Evolutionary conservation across 2,888 invertebrate species (phyloP).

Genomic region (Eurois occulta): DNA sequence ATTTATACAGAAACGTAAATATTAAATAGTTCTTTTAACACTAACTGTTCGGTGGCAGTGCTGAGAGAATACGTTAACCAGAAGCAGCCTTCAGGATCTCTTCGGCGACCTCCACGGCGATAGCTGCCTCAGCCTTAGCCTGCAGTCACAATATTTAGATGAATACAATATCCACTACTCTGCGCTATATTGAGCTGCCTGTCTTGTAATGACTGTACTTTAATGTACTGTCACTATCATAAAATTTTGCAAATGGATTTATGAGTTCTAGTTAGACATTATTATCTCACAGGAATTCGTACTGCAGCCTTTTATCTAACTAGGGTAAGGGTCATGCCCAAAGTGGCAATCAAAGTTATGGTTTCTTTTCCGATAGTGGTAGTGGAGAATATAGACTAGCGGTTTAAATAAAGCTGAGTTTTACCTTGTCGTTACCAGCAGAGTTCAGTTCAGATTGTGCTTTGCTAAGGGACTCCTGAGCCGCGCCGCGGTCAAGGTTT

Average conservation of each 20-base stretch:
- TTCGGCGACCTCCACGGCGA: slow-evolving; percentile 98
- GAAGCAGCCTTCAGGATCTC: slow-evolving; percentile 96
- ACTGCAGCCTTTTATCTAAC: background rate
- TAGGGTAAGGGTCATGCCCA: background rate
- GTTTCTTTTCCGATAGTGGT: background rate
- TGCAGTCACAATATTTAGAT: slow-evolving; percentile 73
- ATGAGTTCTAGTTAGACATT: background rate
- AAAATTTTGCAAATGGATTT: background rate
- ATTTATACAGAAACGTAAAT: slow-evolving; percentile 78
- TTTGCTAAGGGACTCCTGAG: slow-evolving; percentile 95
- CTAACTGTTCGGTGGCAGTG: slow-evolving; percentile 73
- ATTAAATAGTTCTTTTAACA: slow-evolving; percentile 80
- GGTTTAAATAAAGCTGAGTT: background rate
- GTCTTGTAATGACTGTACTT: slow-evolving; percentile 1
- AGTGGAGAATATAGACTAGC: background rate
- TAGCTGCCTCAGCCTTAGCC: slow-evolving; percentile 97
- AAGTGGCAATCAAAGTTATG: background rate
- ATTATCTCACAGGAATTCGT: background rate
- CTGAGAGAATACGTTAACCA: slow-evolving; percentile 72
- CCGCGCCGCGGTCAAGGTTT: slow-evolving; percentile 94
- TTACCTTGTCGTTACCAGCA: slow-evolving; percentile 95
- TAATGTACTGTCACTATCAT: too few relatives aligned
- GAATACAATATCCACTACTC: background rate
- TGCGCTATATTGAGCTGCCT: background rate
- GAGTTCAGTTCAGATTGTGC: slow-evolving; percentile 95